Conservation (phyloP, 2,888 invertebrate genomes). For the Amorpha juglandis region DNA sequence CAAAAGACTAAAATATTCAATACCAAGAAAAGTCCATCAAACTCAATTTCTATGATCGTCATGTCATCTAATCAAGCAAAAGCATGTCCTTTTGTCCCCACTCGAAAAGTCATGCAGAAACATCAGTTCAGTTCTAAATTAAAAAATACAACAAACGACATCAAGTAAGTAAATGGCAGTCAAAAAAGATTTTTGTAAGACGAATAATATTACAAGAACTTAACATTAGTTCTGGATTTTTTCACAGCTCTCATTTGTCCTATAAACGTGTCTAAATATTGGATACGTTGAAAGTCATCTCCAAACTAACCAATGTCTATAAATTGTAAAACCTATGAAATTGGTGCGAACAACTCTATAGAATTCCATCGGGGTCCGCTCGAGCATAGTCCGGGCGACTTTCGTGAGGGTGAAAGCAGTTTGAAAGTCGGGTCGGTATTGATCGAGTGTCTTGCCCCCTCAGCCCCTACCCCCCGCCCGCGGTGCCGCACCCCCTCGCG, state of each 20-base stretch:
- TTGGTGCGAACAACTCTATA: slow-evolving; percentile 55
- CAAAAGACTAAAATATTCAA: background rate
- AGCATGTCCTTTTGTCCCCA: background rate
- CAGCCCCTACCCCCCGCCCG: slow-evolving; percentile 51
- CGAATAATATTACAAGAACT: background rate
- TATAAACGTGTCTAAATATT: no score
- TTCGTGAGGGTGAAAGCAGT: slow-evolving; percentile 85
- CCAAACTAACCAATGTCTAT: background rate
- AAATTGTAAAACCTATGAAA: background rate
- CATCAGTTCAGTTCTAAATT: background rate
- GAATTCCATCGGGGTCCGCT: slow-evolving; percentile 55
- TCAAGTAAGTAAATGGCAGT: background rate
- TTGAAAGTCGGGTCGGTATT: slow-evolving; percentile 84
- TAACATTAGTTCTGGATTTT: background rate
- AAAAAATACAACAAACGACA: background rate
- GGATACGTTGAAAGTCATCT: no score
- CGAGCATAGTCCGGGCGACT: slow-evolving; percentile 79
- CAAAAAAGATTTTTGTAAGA: background rate
- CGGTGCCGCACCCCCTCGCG: slow-evolving; percentile 42
- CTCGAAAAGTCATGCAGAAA: background rate
- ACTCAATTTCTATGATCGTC: background rate
- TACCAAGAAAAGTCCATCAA: background rate
- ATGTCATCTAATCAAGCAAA: background rate
- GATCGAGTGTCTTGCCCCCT: slow-evolving; percentile 82
- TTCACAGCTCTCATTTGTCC: no score